These are phyloP conservation scores for Benitochromis conjunctus DNA, from an alignment of 2,113 vertebrate genomes.

Conservation along the genomic window DNA sequence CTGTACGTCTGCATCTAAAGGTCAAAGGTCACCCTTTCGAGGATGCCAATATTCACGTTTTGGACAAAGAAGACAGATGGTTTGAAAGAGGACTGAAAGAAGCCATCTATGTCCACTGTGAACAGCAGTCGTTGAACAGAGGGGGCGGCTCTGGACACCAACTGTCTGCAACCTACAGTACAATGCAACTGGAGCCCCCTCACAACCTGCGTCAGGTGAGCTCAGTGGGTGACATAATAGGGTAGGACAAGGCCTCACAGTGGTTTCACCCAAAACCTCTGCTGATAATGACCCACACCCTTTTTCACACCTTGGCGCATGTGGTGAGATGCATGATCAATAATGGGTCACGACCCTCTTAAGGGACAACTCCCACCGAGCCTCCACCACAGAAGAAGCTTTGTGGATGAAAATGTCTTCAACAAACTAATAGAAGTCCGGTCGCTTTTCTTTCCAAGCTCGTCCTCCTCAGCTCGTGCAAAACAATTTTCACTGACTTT, in stretches of 20 bases:
- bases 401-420: background rate
- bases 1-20: background rate
- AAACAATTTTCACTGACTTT: rapidly evolving
- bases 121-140: background rate
- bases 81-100: background rate
- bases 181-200: background rate
- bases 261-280: background rate
- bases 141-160: background rate
- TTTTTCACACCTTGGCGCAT: background rate
- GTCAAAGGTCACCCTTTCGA: rapidly evolving
- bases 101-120: background rate
- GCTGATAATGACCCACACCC: background rate
- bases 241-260: background rate
- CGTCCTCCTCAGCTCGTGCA: background rate
- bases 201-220: rapidly evolving
- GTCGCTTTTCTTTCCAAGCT: background rate
- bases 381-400: background rate
- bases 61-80: background rate
- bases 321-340: background rate
- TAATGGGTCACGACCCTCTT: background rate
- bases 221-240: rapidly evolving
- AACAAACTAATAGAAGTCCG: background rate
- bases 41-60: background rate
- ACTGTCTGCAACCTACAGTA: background rate
- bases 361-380: background rate